Conservation (phyloP, 2,113 vertebrate genomes). For the Campylomormyrus numenius region DNA sequence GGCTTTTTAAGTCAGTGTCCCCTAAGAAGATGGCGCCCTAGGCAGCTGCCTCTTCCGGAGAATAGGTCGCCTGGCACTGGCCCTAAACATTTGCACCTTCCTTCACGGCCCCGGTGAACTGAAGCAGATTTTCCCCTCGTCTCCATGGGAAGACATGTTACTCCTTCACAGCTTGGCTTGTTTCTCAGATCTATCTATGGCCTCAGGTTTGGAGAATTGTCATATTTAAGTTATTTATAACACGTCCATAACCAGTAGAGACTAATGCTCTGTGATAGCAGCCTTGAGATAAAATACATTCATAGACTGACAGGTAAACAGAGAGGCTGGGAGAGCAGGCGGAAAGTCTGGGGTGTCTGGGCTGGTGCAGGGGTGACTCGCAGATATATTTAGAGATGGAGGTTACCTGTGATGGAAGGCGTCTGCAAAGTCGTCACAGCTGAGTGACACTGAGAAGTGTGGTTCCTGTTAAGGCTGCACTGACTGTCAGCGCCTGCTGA, state of each 20-base stretch:
- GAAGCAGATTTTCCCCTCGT: neutral
- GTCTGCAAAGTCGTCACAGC: neutral
- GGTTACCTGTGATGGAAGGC: neutral
- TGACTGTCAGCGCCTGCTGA: neutral
- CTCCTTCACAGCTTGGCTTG: neutral
- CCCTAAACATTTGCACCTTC: neutral
- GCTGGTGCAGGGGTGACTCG: neutral
- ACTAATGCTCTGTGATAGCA: neutral
- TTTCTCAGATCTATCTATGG: neutral
- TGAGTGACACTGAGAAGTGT: neutral
- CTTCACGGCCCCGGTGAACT: neutral
- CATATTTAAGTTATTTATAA: neutral
- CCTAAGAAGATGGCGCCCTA: neutral
- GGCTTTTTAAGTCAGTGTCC: neutral
- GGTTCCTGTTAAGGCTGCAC: neutral
- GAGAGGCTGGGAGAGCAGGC: neutral
- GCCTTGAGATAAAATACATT: neutral
- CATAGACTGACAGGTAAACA: neutral
- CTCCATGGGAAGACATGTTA: neutral
- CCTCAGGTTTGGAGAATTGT: neutral
- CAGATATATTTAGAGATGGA: neutral
- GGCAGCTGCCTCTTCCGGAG: neutral
- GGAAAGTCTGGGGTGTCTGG: neutral
- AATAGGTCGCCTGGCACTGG: neutral
- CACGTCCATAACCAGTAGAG: neutral